Percentiles rank a stretch among this genome's conserved stretches.
Evolutionary conservation across 2,888 invertebrate genomes (phyloP).

Genomic region (Auanema freiburgensis): DNA sequence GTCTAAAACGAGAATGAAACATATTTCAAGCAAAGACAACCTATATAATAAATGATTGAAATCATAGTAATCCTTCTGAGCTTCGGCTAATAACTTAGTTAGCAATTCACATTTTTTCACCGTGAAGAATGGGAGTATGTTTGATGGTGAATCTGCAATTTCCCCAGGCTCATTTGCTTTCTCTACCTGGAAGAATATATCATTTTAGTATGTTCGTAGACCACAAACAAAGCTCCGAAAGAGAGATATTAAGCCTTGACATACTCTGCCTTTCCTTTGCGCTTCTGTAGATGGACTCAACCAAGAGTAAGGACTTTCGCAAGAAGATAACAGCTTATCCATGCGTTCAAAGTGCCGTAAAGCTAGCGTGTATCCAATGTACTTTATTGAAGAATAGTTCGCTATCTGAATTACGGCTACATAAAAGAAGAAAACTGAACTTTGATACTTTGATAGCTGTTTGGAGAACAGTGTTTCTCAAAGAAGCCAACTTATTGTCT

Average conservation of each 20-base stretch:
- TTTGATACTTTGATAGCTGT: conserved; percentile 15
- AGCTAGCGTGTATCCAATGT: conserved; percentile 9
- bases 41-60: conserved; percentile 16
- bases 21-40: neutral
- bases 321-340: neutral
- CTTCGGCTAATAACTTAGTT: neutral
- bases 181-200: neutral
- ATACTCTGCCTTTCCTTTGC: no score
- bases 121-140: no score
- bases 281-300: conserved; percentile 8
- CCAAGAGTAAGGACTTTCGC: conserved; percentile 5
- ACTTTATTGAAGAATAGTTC: conserved; percentile 9
- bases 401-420: conserved; percentile 4
- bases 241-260: no score
- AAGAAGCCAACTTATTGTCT: conserved; percentile 5
- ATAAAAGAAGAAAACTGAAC: conserved; percentile 5
- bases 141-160: neutral
- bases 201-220: no score
- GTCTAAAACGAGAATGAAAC: conserved; percentile 21
- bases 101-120: no score
- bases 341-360: conserved; percentile 10
- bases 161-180: neutral
- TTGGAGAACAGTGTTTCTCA: conserved; percentile 2
- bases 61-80: conserved; percentile 9
- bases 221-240: no score